These are phyloP conservation scores for Neogale vison DNA, from an alignment of 2,113 vertebrate genomes.

Conservation along the genomic window DNA sequence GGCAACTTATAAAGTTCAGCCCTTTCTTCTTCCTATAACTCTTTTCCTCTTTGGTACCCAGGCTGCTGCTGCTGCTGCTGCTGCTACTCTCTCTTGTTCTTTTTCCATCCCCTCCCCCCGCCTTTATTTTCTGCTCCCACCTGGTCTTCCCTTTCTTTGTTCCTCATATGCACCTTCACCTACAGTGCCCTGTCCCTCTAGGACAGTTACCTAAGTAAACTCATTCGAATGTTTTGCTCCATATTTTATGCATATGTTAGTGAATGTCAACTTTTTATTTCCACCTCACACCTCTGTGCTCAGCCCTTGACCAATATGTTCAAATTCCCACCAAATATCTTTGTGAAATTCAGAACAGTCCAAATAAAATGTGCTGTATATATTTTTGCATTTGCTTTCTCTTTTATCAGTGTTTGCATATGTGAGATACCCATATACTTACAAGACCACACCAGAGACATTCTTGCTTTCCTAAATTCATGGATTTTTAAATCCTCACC, in stretches of 20 bases:
- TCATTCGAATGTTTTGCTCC: background rate
- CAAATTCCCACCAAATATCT: background rate
- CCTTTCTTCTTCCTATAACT: background rate
- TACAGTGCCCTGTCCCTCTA: background rate
- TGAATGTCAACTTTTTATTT: background rate
- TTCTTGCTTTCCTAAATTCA: background rate
- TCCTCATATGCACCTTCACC: accelerated
- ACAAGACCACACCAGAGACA: background rate
- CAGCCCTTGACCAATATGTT: background rate
- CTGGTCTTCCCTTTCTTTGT: background rate
- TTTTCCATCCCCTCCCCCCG: background rate
- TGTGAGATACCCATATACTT: background rate
- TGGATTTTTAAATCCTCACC: background rate
- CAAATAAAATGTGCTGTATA: background rate
- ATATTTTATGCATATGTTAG: background rate
- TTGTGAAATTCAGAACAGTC: background rate
- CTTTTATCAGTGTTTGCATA: background rate
- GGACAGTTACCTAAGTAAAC: background rate
- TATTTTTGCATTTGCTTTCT: background rate
- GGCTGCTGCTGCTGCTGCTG: background rate
- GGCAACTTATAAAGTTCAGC: background rate
- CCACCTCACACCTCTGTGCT: background rate
- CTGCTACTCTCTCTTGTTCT: background rate
- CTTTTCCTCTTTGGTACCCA: background rate
- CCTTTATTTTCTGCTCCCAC: background rate